Conservation (phyloP, 2,888 invertebrate genomes). For the Scaptomyza flava region DNA sequence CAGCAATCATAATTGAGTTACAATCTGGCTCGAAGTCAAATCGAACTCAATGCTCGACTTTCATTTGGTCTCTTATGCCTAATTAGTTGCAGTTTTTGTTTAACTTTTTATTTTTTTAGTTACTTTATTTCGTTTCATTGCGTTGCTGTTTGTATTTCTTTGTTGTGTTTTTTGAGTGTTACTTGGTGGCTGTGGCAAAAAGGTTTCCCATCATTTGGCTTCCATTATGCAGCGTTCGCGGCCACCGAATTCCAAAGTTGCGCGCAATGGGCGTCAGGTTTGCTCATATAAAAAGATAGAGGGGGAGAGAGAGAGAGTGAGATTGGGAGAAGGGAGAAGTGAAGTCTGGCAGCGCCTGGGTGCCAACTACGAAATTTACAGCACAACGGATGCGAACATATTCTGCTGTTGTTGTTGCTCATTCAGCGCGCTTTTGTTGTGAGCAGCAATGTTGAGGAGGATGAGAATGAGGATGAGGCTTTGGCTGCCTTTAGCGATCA, state of each 20-base stretch:
- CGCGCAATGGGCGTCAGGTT: conserved; percentile 61
- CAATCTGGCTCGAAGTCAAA: conserved; percentile 73
- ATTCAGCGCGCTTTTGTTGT: conserved; percentile 42
- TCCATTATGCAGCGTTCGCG: conserved; percentile 76
- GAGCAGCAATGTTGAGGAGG: conserved; percentile 10
- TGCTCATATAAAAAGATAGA: conserved; percentile 7
- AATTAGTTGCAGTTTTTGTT: conserved; percentile 67
- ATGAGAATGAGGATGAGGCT: conserved; percentile 34
- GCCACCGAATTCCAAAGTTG: conserved; percentile 79
- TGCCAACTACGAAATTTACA: conserved; percentile 67
- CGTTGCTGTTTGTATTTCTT: conserved; percentile 1
- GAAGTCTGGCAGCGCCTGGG: conserved; percentile 60
- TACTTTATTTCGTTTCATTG: conserved; percentile 2
- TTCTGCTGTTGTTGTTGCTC: conserved; percentile 37
- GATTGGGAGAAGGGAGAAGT: neutral
- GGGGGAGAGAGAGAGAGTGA: neutral
- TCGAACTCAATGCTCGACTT: conserved; percentile 62
- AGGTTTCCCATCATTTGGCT: conserved; percentile 81
- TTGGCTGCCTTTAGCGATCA: conserved; percentile 65
- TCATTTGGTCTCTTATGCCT: conserved; percentile 67
- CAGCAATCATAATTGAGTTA: conserved; percentile 75
- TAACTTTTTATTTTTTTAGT: conserved; percentile 9
- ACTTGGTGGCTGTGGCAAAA: conserved; percentile 56
- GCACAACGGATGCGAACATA: conserved; percentile 60
- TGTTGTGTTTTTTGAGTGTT: conserved; percentile 11